Evolutionary conservation across 1,140 invertebrate genomes (phyloP).

Genomic region (Dreissena rostriformis): DNA sequence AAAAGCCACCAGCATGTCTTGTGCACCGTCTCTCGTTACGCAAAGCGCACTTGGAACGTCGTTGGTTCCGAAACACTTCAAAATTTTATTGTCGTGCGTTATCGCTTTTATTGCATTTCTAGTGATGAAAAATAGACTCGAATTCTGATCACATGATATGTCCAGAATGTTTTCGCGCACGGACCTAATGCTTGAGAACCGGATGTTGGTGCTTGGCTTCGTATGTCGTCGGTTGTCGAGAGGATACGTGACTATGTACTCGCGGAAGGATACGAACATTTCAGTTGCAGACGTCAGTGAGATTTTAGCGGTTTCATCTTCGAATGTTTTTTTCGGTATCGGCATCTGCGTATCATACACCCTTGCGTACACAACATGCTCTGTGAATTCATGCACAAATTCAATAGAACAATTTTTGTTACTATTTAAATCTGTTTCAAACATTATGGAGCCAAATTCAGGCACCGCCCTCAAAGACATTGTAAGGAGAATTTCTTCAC

Average conservation of each 20-base stretch:
- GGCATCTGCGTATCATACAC: constrained; percentile 28
- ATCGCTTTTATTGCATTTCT: constrained; percentile 12
- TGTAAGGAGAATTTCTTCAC: constrained; percentile 16
- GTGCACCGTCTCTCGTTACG: background rate
- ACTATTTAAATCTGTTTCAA: background rate
- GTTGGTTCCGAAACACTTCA: constrained; percentile 22
- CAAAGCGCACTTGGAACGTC: constrained; percentile 34
- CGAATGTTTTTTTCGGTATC: constrained; percentile 31
- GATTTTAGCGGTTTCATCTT: constrained; percentile 41
- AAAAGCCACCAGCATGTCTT: constrained; percentile 19
- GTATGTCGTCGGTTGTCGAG: constrained; percentile 26
- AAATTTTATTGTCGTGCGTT: constrained; percentile 2
- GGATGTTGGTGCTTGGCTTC: constrained; percentile 22
- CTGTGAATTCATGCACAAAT: constrained; percentile 28
- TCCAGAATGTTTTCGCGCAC: constrained; percentile 42
- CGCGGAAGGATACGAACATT: constrained; percentile 40
- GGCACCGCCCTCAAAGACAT: constrained; percentile 25
- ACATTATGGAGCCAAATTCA: constrained; percentile 28
- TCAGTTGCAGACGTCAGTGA: constrained; percentile 39
- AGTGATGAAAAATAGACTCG: constrained; percentile 16
- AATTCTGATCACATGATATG: constrained; percentile 23
- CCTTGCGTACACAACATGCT: constrained; percentile 32
- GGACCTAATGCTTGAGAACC: constrained; percentile 14
- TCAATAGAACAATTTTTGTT: constrained; percentile 33
- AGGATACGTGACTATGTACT: constrained; percentile 44